Evolutionary conservation across 2,888 invertebrate species (phyloP), one percentile per base, ranked within the genome.

Genomic region (Sarcophaga caerulescens): DNA sequence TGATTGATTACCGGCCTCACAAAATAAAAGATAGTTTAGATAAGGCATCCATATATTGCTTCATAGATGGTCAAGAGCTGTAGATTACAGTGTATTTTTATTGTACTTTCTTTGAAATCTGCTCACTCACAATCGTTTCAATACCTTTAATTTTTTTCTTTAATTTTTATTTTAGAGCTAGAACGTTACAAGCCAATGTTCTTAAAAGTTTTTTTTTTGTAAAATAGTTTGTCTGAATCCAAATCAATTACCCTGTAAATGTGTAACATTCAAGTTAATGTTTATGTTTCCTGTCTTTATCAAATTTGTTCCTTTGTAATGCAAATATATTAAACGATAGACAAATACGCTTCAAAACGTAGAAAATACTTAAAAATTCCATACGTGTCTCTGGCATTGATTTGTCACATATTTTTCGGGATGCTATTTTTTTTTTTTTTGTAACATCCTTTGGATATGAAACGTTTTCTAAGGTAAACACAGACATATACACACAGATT

Each of bases 341-440:
- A 65, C 11, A 76, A 59, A 52, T 3, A 68, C 25, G 0, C 17
- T 11, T 47, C 11, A 0, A 14, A 11, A 47, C 47, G 14, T 11
- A 44, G 1, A 60, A 68, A 76, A 21, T 47, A 80, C 81, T 47
- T 85, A 81, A 68, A 76, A 85, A 87, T 87, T 85, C 88, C 76
- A 57, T 57, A 80, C 80, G 80, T 79, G 85, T 76, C 77, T 76
- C 77, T 80, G 71, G 68, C 87, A 87, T 86, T 87, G 88, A 87
- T 87, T 87, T 88, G 88, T 85, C 87, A 86, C 87, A 87, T 87
- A 85, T 88, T 87, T 88, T 73, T 73, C 60, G 65, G 81, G 35
- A 25, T 25, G 25, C n/a, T n/a, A n/a, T n/a, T 25, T 25, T 25
- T 25, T 25, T 25, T 25, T 25, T 85, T 87, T 87, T 73, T 76